A percentile compares a stretch with the other conserved stretches of the same genome.
These are phyloP conservation scores for Onychomys leucogaster DNA, from an alignment of 2,797 vertebrate species.

Conservation along the genomic window DNA sequence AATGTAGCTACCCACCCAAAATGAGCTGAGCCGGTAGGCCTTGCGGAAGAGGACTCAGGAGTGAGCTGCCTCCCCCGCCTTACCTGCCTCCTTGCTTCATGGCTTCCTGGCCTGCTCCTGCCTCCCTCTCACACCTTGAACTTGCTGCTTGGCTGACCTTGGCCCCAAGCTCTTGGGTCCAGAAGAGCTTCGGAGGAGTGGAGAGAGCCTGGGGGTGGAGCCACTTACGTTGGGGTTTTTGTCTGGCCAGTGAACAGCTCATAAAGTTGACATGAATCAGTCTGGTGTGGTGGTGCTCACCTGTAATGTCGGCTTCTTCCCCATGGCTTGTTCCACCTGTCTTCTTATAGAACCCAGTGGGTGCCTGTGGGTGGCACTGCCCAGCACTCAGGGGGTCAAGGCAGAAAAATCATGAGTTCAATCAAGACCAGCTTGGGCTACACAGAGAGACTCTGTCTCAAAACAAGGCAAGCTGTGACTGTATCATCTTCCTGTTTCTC, in stretches of 20 bases:
- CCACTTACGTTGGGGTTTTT: fast-evolving
- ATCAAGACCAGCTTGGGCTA: not conserved
- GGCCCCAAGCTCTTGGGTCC: fast-evolving
- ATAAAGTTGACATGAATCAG: fast-evolving
- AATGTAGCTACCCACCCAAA: slow-evolving; percentile 55
- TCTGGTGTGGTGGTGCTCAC: no score
- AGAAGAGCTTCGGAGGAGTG: fast-evolving
- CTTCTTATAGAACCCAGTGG: not conserved
- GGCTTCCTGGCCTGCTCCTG: fast-evolving
- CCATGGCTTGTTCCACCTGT: not conserved
- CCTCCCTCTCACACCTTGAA: no score
- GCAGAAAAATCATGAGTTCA: not conserved
- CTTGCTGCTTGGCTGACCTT: not conserved
- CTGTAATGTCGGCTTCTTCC: not conserved
- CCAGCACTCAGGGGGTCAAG: not conserved
- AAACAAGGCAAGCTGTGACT: not conserved
- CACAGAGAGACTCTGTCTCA: not conserved
- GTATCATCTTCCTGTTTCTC: not conserved
- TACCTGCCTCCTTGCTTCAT: not conserved
- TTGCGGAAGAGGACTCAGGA: not conserved
- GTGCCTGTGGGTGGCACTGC: not conserved
- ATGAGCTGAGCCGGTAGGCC: slow-evolving; percentile 7
- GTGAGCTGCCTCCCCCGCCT: fast-evolving
- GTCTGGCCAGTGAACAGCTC: not conserved
- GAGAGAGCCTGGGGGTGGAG: not conserved